Percentiles rank a stretch among this genome's conserved stretches.
phyloP scores from a whole-genome alignment of 2,113 vertebrate genomes.

The Elgaria multicarinata region DNA sequence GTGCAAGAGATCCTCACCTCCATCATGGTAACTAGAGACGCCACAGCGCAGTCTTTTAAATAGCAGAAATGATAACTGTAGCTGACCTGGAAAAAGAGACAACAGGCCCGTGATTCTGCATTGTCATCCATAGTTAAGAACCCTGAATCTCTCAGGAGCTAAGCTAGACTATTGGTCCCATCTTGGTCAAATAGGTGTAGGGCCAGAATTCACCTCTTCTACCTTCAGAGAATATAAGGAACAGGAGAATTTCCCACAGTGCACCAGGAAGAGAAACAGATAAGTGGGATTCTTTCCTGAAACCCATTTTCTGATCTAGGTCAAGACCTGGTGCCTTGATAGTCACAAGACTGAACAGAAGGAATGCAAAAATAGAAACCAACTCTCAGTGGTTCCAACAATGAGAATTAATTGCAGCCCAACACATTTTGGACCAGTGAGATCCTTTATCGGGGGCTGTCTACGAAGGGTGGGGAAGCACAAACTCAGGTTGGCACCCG shows the following conservation, averaged over 20 bases:
- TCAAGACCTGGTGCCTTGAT: not conserved
- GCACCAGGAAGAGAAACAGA: not conserved
- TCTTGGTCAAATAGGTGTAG: not conserved
- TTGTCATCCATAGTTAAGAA: not conserved
- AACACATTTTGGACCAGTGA: too few relatives aligned
- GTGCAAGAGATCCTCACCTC: conserved; percentile 93
- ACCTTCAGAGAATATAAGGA: not conserved
- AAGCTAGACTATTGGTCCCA: not conserved
- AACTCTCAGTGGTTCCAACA: too few relatives aligned
- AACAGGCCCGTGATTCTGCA: not conserved
- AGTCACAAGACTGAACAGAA: not conserved
- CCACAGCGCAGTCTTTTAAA: not conserved
- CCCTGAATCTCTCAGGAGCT: not conserved
- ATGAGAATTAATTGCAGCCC: too few relatives aligned
- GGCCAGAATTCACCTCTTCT: not conserved
- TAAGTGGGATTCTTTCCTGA: not conserved
- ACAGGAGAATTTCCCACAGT: not conserved
- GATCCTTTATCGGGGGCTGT: too few relatives aligned
- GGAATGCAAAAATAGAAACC: too few relatives aligned
- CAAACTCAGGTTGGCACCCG: too few relatives aligned
- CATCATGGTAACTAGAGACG: conserved; percentile 84
- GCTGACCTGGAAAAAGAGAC: not conserved
- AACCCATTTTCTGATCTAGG: not conserved
- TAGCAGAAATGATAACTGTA: not conserved
- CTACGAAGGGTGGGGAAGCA: too few relatives aligned